phyloP scores from a whole-genome alignment of 2,888 invertebrate genomes.

The Lacanobia wlatinum region DNA sequence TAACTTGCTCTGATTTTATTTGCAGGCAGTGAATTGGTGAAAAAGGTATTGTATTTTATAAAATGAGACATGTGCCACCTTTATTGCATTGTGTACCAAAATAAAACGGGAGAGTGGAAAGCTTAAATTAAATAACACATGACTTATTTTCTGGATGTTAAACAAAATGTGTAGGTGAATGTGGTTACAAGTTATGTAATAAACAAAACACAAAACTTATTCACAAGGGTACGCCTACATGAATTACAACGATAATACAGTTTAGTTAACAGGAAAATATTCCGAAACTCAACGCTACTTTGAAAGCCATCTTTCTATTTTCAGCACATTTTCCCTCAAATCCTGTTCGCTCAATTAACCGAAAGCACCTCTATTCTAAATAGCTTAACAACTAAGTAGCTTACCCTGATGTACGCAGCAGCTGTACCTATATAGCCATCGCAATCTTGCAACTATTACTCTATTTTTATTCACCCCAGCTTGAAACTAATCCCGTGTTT shows the following conservation, averaged over 20 bases:
- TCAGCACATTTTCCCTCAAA: background rate
- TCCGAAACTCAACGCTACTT: background rate
- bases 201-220: background rate
- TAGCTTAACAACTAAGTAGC: constrained; percentile 31
- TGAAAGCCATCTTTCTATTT: background rate
- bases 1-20: background rate
- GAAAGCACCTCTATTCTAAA: constrained; percentile 26
- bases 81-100: background rate
- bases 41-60: background rate
- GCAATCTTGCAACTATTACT: constrained; percentile 69
- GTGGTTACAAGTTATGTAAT: background rate
- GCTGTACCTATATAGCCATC: constrained; percentile 19
- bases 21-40: background rate
- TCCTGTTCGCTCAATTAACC: constrained; percentile 22
- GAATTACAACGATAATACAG: background rate
- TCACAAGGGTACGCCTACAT: background rate
- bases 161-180: background rate
- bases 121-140: background rate
- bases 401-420: constrained; percentile 5
- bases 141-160: background rate
- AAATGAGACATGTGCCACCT: background rate
- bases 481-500: constrained; percentile 76
- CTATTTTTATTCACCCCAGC: constrained; percentile 70
- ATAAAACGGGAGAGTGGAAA: background rate
- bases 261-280: background rate